Base-by-base conservation (phyloP, 1,140 invertebrate species). In the Drosophila busckii region DNA sequence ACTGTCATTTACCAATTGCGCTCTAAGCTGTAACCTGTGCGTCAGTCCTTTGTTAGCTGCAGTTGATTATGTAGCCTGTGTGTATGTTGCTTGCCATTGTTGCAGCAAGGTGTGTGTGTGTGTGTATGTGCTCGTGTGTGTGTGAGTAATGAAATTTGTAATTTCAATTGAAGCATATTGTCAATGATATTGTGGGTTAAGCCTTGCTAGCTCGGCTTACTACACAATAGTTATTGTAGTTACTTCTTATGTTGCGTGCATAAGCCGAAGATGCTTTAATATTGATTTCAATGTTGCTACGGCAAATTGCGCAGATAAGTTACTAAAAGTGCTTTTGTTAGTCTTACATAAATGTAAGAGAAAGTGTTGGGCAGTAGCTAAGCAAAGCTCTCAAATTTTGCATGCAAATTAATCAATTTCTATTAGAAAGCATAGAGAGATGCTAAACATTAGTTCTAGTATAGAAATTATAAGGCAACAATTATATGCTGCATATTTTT, bases 1-100 rank as follows among this genome's bases (percentile, higher is more conserved):
- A n/a, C 44, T 68, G 48, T 23, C 56, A 67, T 64, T 40, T 73
- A 19, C 23, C 55, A 70, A 70, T 48, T 80, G 62, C n/a, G 70
- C 26, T 55, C 63, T 69, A 65, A 68, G 59, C 60, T 54, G 32
- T 25, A 8, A 16, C 4, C 12, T 50, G 46, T 29, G 23, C 19
- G 23, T 6, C 12, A 7, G 16, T 16, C 31, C 49, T 38, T 54
- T 45, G 41, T 12, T 34, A 25, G 12, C 29, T 35, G 17, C 31
- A 59, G 12, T 52, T 28, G 61, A 78, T 76, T 78, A 66, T 62
- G 62, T 35, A 45, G 44, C 20, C 46, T 25, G 9, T 28, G 54
- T 37, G 42, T 32, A 56, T 56, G 61, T 48, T 64, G 40, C n/a
- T 46, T 5, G 6, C 35, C 44, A 58, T 58, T 71, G 58, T 76